These are phyloP conservation scores for Leptocoma aspasia DNA, from an alignment of 2,113 vertebrate species.

Conservation along the genomic window DNA sequence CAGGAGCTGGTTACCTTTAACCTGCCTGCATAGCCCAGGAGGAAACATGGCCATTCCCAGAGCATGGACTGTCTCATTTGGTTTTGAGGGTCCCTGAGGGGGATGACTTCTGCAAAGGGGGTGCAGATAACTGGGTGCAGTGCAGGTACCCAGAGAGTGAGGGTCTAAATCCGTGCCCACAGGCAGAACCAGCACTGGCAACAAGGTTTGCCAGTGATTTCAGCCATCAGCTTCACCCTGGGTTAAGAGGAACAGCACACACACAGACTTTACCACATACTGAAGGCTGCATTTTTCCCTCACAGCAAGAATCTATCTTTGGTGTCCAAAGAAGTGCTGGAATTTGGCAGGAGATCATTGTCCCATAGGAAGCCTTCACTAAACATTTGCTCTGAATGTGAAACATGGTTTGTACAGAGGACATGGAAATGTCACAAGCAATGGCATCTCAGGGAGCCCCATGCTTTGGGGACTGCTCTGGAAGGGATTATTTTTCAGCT, in stretches of 20 bases:
- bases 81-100: neutral
- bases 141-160: neutral
- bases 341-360: neutral
- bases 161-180: rapidly evolving
- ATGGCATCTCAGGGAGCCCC: neutral
- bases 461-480: neutral
- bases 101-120: neutral
- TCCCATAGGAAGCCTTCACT: neutral
- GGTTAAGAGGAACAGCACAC: neutral
- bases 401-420: neutral
- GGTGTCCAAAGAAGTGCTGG: neutral
- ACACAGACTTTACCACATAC: neutral
- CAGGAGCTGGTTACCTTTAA: neutral
- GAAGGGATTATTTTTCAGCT: neutral
- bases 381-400: neutral
- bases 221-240: neutral
- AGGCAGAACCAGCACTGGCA: neutral
- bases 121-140: neutral
- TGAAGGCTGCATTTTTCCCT: neutral
- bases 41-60: neutral
- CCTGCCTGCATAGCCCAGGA: neutral
- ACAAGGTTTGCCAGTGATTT: neutral
- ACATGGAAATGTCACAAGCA: neutral
- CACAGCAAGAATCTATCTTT: neutral
- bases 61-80: neutral